Evolutionary conservation across 2,113 vertebrate genomes (phyloP), one percentile per base, ranked within the genome.

Genomic region (Tachysurus fulvidraco): DNA sequence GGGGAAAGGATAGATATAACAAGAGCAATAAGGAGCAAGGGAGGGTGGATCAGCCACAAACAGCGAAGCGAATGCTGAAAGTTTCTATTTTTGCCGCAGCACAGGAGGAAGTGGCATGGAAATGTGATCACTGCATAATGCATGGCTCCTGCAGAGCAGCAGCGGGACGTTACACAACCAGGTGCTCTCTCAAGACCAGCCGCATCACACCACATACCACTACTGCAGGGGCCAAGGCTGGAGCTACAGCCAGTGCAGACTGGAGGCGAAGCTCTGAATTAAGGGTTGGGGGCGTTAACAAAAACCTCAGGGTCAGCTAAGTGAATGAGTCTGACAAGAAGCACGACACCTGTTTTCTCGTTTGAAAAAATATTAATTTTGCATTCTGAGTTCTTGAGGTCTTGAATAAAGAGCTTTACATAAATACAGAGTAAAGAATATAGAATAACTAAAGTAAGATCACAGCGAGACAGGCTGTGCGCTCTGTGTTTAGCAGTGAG

Each of bases 81-180:
- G 93, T 91, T 59, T 95, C 94, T 94, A 94, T 95, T 95, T 94
- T 94, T 94, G 94, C 93, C 60, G 91, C 93, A 89, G 86, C 84
- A 91, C 91, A 92, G 91, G 90, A 92, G 83, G 88, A 88, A 91
- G 91, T 83, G 89, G 89, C 88, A 90, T 80, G 88, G 89, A 90
- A 91, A 92, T 88, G 91, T 89, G 88, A 88, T 91, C 85, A 79
- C 92, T 94, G 91, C 93, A 95, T 95, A 92, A 94, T 94, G 90
- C 92, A 95, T 94, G 92, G 89, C 85, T 89, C 93, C 89, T 88
- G 88, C 86, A 85, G 90, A 85, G 91, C 89, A 91, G 91, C 92
- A 91, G 88, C 76, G 84, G 88, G 84, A 55, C 83, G 57, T 88
- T 90, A 90, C 81, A 84, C 28, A 89, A 84, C 88, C 86, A 90